Percentiles rank a stretch among this genome's conserved stretches.
phyloP scores from a whole-genome alignment of 2,797 vertebrate species.

The Cirrhinus mrigala region DNA sequence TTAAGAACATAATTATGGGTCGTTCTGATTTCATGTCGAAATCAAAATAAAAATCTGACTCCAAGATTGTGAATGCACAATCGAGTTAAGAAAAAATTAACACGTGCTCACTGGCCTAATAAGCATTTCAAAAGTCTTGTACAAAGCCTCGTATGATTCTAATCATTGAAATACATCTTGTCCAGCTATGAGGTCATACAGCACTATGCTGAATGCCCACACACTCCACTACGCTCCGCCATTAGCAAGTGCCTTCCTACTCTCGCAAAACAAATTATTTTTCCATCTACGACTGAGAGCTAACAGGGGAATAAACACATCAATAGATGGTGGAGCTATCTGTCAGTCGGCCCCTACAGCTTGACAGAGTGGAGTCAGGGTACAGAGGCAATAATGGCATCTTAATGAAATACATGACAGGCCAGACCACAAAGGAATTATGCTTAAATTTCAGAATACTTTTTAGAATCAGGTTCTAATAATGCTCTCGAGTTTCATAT shows the following conservation, averaged over 20 bases:
- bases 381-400: slow-evolving; percentile 44
- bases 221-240: slow-evolving; percentile 25
- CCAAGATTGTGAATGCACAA: background rate
- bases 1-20: background rate
- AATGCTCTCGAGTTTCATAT: slow-evolving; percentile 3
- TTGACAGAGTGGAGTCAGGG: slow-evolving; percentile 34
- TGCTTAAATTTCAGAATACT: slow-evolving; percentile 30
- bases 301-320: slow-evolving; percentile 49
- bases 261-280: slow-evolving; percentile 54
- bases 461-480: slow-evolving; percentile 36
- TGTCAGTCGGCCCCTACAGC: slow-evolving; percentile 33
- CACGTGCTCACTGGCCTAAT: background rate
- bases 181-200: slow-evolving; percentile 43
- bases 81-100: background rate
- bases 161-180: slow-evolving; percentile 2
- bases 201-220: slow-evolving; percentile 41
- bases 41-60: background rate
- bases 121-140: background rate
- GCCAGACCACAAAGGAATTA: slow-evolving; percentile 36
- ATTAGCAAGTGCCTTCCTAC: slow-evolving; percentile 34
- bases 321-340: slow-evolving; percentile 22
- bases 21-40: background rate
- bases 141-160: background rate
- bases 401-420: slow-evolving; percentile 56
- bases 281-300: slow-evolving; percentile 37